These are phyloP conservation scores for Peromyscus californicus DNA, from an alignment of 2,113 vertebrate species.

Conservation along the genomic window DNA sequence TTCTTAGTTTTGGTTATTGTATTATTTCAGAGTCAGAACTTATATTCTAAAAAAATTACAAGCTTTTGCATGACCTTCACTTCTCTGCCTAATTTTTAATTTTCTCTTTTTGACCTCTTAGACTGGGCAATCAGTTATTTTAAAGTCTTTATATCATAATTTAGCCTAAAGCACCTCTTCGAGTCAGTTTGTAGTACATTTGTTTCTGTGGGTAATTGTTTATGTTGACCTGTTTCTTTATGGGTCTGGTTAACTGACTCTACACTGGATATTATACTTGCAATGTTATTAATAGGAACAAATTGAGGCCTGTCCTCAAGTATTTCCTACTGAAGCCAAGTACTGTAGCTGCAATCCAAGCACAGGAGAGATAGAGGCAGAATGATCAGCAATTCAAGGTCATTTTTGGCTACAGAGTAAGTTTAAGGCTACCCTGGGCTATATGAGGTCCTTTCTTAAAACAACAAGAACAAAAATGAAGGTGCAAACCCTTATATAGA, in stretches of 20 bases:
- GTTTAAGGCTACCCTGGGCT: neutral
- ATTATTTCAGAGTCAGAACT: neutral
- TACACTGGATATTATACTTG: neutral
- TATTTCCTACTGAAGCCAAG: neutral
- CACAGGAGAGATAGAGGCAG: neutral
- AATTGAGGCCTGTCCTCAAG: neutral
- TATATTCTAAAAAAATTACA: neutral
- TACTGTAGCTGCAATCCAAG: neutral
- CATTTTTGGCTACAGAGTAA: neutral
- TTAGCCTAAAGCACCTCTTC: neutral
- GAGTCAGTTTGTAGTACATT: neutral
- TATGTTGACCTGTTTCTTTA: conserved; percentile 2
- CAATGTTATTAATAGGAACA: neutral
- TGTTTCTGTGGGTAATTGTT: neutral
- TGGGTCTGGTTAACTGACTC: neutral
- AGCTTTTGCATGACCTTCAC: neutral
- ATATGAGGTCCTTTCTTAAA: neutral
- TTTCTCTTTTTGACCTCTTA: neutral
- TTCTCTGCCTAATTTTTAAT: neutral
- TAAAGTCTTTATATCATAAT: neutral
- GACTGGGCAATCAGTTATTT: neutral
- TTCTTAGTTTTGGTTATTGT: neutral
- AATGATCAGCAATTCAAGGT: neutral
- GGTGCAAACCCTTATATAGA: neutral
- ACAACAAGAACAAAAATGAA: neutral